Conservation (phyloP, 2,888 invertebrate genomes). For the Xestia xanthographa region DNA sequence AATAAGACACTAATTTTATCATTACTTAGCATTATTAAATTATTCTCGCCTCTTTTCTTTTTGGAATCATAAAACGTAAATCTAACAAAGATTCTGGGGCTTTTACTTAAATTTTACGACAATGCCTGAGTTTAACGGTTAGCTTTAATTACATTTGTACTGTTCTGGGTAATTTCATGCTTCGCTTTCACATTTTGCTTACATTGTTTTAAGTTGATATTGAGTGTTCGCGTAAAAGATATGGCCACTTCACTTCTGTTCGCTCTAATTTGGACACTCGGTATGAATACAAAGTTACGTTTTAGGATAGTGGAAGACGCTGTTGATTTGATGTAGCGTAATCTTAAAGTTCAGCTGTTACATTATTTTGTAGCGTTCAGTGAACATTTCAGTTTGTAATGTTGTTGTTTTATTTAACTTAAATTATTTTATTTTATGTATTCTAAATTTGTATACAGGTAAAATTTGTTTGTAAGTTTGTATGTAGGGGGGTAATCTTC, state of each 20-base stretch:
- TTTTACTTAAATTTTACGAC: conserved; percentile 84
- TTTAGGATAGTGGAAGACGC: conserved; percentile 45
- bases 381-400: conserved; percentile 2
- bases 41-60: conserved; percentile 75
- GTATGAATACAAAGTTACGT: conserved; percentile 78
- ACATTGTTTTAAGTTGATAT: conserved; percentile 86
- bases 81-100: conserved; percentile 82
- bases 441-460: no score
- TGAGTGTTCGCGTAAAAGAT: conserved; percentile 82
- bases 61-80: conserved; percentile 77
- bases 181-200: conserved; percentile 81
- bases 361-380: conserved; percentile 31
- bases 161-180: conserved; percentile 81
- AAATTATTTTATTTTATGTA: background rate
- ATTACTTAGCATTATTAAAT: conserved; percentile 74
- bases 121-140: conserved; percentile 82
- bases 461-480: no score
- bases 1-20: conserved; percentile 69
- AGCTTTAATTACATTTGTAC: conserved; percentile 85
- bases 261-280: conserved; percentile 78
- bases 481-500: no score
- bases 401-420: background rate
- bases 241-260: conserved; percentile 77
- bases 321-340: conserved; percentile 48
- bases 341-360: conserved; percentile 43